Conservation (phyloP, 2,113 vertebrate species). For the Balaeniceps rex region DNA sequence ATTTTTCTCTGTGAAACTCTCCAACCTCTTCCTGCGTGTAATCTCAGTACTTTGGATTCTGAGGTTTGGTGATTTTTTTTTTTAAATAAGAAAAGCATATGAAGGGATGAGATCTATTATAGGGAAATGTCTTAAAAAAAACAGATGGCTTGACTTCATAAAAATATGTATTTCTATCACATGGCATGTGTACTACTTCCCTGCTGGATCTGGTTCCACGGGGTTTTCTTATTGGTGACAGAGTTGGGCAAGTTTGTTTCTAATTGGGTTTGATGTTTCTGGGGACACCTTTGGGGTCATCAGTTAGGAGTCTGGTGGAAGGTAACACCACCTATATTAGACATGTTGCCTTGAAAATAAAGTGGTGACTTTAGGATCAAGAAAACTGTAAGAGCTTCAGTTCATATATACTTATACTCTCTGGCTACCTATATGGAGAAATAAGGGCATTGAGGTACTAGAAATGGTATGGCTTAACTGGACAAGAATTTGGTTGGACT, state of each 20-base stretch:
- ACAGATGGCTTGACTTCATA: conserved; percentile 2
- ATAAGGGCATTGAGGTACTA: neutral
- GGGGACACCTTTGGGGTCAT: neutral
- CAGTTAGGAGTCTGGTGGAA: neutral
- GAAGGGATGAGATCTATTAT: neutral
- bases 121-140: neutral
- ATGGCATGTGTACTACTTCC: neutral
- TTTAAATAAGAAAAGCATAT: neutral
- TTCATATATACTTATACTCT: neutral
- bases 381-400: neutral
- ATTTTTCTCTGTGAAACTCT: neutral
- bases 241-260: neutral
- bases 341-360: neutral
- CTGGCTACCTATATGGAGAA: neutral
- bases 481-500: neutral
- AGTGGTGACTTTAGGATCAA: neutral
- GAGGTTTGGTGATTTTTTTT: neutral
- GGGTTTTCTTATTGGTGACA: neutral
- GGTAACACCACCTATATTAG: neutral
- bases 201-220: neutral
- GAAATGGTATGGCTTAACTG: neutral
- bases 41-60: neutral
- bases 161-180: neutral
- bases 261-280: neutral
- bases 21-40: neutral